Evolutionary conservation across 2,888 invertebrate genomes (phyloP).

Genomic region (Boloria euphrosyne): DNA sequence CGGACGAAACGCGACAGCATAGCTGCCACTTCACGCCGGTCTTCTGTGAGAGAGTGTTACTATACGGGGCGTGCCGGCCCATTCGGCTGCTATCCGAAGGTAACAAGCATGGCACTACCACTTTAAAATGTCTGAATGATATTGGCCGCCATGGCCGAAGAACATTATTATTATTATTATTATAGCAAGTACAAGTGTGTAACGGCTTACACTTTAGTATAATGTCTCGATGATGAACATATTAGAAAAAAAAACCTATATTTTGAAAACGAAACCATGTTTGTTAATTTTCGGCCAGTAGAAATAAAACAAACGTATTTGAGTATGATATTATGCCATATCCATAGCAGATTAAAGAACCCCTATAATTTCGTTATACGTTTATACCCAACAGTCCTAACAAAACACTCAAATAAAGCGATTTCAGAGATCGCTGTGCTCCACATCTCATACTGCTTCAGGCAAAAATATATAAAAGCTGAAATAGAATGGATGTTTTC

Average conservation of each 20-base stretch:
- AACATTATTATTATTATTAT: no score
- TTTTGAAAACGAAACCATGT: not conserved
- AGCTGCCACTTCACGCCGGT: no score
- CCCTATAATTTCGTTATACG: constrained; percentile 20
- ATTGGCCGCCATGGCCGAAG: no score
- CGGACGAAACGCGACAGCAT: no score
- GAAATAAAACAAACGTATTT: constrained; percentile 11
- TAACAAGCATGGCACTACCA: no score
- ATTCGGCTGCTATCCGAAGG: no score
- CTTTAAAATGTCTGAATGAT: no score
- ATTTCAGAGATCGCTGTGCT: constrained; percentile 17
- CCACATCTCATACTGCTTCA: constrained; percentile 13
- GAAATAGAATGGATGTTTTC: not conserved
- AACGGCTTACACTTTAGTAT: no score
- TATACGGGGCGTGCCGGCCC: no score
- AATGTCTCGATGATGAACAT: no score
- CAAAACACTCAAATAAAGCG: constrained; percentile 27
- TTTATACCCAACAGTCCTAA: constrained; percentile 23
- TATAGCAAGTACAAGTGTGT: no score
- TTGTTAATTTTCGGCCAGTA: constrained; percentile 3
- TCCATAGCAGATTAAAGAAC: constrained; percentile 23
- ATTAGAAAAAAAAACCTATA: not conserved
- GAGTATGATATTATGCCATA: constrained; percentile 14
- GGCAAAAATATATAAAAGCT: constrained; percentile 8
- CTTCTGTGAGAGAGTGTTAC: no score